Evolutionary conservation across 2,113 vertebrate genomes (phyloP).

Genomic region (Larimichthys polyactis): DNA sequence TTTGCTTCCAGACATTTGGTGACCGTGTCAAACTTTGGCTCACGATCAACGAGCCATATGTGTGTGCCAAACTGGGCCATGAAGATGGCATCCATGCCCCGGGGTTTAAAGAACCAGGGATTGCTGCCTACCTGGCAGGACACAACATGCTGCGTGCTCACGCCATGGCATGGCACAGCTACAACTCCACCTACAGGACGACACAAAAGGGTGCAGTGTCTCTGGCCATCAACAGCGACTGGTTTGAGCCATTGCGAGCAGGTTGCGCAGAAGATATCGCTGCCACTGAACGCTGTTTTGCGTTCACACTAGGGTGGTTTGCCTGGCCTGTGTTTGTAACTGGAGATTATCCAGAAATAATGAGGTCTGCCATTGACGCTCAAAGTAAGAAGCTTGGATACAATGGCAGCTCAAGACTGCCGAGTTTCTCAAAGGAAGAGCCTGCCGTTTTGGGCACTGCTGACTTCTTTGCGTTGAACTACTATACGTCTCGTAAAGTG

Average conservation of each 20-base stretch:
- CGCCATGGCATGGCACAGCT: constrained; percentile 86
- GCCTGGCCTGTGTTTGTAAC: constrained; percentile 87
- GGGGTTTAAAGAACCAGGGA: constrained; percentile 77
- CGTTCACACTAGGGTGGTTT: constrained; percentile 86
- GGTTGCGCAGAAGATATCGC: constrained; percentile 72
- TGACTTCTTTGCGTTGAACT: constrained; percentile 89
- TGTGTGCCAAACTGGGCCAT: constrained; percentile 76
- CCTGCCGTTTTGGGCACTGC: constrained; percentile 82
- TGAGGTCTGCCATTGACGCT: constrained; percentile 81
- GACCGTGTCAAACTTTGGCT: constrained; percentile 88
- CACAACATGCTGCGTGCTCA: constrained; percentile 87
- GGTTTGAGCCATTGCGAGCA: constrained; percentile 79
- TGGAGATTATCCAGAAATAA: constrained; percentile 86
- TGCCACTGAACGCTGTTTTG: constrained; percentile 76
- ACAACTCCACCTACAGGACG: constrained; percentile 77
- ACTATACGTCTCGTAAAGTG: constrained; percentile 85
- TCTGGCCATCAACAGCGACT: constrained; percentile 83
- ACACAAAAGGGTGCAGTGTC: constrained; percentile 81
- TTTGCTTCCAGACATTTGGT: constrained; percentile 88
- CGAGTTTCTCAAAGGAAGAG: constrained; percentile 85
- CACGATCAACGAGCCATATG: constrained; percentile 86
- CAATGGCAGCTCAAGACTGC: constrained; percentile 73
- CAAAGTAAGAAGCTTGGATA: constrained; percentile 78
- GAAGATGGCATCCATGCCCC: constrained; percentile 80
- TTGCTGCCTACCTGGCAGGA: constrained; percentile 80